Evolutionary conservation across 2,888 invertebrate species (phyloP), one percentile per base, ranked within the genome.

Genomic region (Hirudinaria manillensis): DNA sequence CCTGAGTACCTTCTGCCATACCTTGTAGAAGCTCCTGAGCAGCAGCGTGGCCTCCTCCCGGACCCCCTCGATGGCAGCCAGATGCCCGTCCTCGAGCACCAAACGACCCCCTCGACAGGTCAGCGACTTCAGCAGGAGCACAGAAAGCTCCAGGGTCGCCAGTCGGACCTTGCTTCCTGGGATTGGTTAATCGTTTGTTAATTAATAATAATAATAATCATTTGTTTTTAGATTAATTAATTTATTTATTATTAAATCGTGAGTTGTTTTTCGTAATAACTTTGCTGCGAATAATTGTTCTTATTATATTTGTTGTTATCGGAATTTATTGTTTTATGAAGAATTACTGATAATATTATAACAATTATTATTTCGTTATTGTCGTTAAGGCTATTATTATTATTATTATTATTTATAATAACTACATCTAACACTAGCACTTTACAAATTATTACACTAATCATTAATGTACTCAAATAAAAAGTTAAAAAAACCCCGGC

Each of bases 11-110:
- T 80, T 80, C 75, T 80, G 79, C 80, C 80, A 80, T 78, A 89
- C 89, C 87, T 95, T 96, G 86, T 94, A 96, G 86, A 93, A 95
- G 87, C 93, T 94, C 70, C 93, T 88, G 21, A 97, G 89, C 45
- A 93, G 88, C 0, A 92, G 90, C 72, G 93, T 93, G 80, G 93
- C 92, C 83, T 92, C 91, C 82, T 91, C 91, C 80, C 90, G 89
- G 3, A 91, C 90, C 82, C 90, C 86, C 85, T 92, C 89, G 80
- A 92, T 87, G 81, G 89, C 86, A 53, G 89, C 88, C 79, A 90
- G 87, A 83, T 91, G 91, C 27, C 88, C 84, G 78, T 92, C 92
- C 74, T 88, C 88, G 55, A 92, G 87, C 79, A 88, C 87, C 79
- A 88, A 89, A 79, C 87, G 75, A 19, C 88, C 89, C 21, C 84